Base-by-base conservation (phyloP, 2,797 vertebrate genomes). In the Thamnophis elegans region DNA sequence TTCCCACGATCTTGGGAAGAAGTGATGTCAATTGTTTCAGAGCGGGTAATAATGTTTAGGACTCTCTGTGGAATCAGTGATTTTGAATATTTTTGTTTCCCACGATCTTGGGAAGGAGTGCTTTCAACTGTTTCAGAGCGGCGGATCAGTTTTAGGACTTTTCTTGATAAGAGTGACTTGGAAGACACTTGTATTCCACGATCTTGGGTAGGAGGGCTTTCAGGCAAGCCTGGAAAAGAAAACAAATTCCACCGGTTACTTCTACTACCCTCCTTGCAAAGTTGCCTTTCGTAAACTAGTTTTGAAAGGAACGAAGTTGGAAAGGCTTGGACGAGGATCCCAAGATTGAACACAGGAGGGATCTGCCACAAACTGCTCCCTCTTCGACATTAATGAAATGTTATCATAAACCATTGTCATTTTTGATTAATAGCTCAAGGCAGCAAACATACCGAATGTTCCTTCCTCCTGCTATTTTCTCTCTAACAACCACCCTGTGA, bases 201-300 rank as follows among this genome's bases (percentile, higher is more conserved):
- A 58, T 58, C 56, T 58, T 58, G 5, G 94, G 18, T 4, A 42
- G 0, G 91, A 87, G 0, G 0, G 14, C 93, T 90, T 96, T 90
- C 94, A 96, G 51, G 94, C 94, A 90, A 90, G 47, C 95, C 97
- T 97, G 68, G 92, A 94, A 25, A 32, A 92, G 94, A 54, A 96
- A 92, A 68, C 51, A 54, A 92, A 47, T 82, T 2, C 20, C 36
- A 47, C 73, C 10, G 8, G 18, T 78, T 42, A 78, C 36, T 78
- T 78, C 20, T 47, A 10, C 32, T 78, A 36, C 16, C 42, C 16
- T 20, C 36, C 32, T 42, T 10, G 36, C 18, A 73, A 73, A 1
- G 32, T 36, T 36, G 32, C 68, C 73, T 42, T 20, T 10, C 36
- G 32, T 36, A 78, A 78, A 20, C 16, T 36, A 36, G 28, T n/a